Evolutionary conservation across 2,888 invertebrate species (phyloP).

Genomic region (Branchellion lobata): DNA sequence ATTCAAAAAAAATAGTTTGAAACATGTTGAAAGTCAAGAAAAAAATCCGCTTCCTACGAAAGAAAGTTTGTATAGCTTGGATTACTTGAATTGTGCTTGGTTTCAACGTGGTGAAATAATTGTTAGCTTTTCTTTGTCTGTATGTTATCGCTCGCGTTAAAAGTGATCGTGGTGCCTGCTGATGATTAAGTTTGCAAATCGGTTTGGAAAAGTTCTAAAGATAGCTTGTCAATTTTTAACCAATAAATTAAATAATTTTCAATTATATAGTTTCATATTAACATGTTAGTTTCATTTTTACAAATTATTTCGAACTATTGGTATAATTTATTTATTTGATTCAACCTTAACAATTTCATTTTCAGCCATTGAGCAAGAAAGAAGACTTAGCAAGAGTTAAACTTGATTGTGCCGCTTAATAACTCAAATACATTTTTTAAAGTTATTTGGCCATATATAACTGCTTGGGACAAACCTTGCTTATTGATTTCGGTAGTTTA

Average conservation of each 20-base stretch:
- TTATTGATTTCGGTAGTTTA: no score
- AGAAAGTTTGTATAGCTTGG: slow-evolving; percentile 19
- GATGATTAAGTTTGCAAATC: no score
- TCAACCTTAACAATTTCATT: no score
- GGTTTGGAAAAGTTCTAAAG: no score
- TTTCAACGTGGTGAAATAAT: no score
- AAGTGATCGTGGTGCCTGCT: not conserved
- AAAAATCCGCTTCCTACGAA: slow-evolving; percentile 43
- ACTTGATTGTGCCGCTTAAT: not conserved
- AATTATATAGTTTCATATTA: not conserved
- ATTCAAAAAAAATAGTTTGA: slow-evolving; percentile 32
- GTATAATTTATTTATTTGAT: no score
- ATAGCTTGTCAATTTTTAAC: no score
- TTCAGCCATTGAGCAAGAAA: slow-evolving; percentile 39
- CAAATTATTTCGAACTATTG: not conserved
- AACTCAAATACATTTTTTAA: no score
- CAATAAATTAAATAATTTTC: no score
- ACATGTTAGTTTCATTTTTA: not conserved
- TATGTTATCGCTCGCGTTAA: not conserved
- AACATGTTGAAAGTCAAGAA: slow-evolving; percentile 44
- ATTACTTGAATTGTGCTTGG: no score
- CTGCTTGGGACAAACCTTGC: no score
- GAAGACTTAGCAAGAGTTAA: slow-evolving; percentile 27
- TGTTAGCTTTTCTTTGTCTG: not conserved
- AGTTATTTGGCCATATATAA: no score